These are phyloP conservation scores for Diorhabda sublineata DNA, from an alignment of 1,140 invertebrate genomes.

Conservation along the genomic window DNA sequence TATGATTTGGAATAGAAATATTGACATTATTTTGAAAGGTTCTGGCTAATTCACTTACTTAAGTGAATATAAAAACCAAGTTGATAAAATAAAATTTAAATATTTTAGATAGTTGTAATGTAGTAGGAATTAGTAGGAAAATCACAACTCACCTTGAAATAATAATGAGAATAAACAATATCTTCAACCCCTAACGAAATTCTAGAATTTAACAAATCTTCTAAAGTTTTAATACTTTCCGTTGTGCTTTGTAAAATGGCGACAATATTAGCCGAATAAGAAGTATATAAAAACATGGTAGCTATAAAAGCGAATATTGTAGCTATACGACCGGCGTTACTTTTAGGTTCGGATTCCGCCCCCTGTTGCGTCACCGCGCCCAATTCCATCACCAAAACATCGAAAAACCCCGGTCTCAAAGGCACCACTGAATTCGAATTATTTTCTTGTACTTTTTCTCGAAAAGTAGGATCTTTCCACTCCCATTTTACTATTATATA, in stretches of 20 bases:
- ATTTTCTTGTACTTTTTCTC: constrained; percentile 4
- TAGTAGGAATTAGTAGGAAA: too few relatives aligned
- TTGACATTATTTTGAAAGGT: too few relatives aligned
- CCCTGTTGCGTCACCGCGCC: constrained; percentile 56
- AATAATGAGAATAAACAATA: constrained; percentile 56
- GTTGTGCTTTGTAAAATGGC: constrained; percentile 50
- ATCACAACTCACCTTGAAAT: constrained; percentile 46
- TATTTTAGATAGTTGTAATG: too few relatives aligned
- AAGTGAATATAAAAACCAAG: too few relatives aligned
- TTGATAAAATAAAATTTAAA: too few relatives aligned
- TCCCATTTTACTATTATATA: constrained; percentile 34
- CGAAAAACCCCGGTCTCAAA: constrained; percentile 33
- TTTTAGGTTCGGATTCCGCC: constrained; percentile 50
- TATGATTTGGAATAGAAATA: too few relatives aligned
- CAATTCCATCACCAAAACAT: constrained; percentile 50
- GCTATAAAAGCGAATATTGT: constrained; percentile 37
- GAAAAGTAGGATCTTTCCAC: constrained; percentile 30
- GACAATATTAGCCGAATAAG: constrained; percentile 47
- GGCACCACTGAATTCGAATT: neutral
- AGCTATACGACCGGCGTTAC: constrained; percentile 41
- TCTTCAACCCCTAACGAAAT: constrained; percentile 56
- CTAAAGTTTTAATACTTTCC: constrained; percentile 45
- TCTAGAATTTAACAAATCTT: constrained; percentile 51
- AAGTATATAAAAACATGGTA: constrained; percentile 43
- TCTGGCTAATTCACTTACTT: too few relatives aligned